Evolutionary conservation across 2,113 vertebrate genomes (phyloP), one percentile per base, ranked within the genome.

Genomic region (Catagonus wagneri): DNA sequence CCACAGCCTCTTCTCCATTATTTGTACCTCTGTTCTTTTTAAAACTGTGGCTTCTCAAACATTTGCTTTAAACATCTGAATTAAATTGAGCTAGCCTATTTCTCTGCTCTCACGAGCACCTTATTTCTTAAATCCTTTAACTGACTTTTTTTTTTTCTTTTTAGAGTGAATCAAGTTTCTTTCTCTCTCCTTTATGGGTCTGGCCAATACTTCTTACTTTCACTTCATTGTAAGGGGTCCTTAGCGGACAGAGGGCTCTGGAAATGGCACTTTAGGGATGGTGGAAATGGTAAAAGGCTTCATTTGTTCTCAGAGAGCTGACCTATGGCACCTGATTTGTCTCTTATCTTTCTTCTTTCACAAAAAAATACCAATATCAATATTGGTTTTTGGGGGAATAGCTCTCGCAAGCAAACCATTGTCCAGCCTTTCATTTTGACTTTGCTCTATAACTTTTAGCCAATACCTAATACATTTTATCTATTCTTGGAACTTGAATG

Each of bases 381-480:
- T 58, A 92, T 32, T 96, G 72, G 60, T 85, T 95, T 95, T 32
- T n/a, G 65, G 69, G 52, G 32, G 74, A 52, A 93, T 96, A 27
- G 36, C 22, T 58, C 13, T 80, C 23, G 88, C 56, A 81, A 92
- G 58, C 27, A 96, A 96, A 94, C 44, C 16, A 65, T 2, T 52
- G 39, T 69, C 34, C 11, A 81, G n/a, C 3, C 8, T 96, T 96
- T 76, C 44, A 83, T 94, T 96, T 34, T 81, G 9, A 72, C 39
- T 95, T 74, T 88, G 71, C 29, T 83, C 34, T 68, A 56, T 58
- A 79, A 71, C 12, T 60, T 78, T 93, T 58, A 75, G 69, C 54
- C 65, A 68, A 65, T 25, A 76, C 94, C 61, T 75, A 87, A 84
- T 74, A 89, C 13, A 94, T 92, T 83, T 85, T 89, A 89, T 83